These are phyloP conservation scores for Umimayanthus kanabou DNA, from an alignment of 92 coral and sea anemone genomes.

Conservation along the genomic window DNA sequence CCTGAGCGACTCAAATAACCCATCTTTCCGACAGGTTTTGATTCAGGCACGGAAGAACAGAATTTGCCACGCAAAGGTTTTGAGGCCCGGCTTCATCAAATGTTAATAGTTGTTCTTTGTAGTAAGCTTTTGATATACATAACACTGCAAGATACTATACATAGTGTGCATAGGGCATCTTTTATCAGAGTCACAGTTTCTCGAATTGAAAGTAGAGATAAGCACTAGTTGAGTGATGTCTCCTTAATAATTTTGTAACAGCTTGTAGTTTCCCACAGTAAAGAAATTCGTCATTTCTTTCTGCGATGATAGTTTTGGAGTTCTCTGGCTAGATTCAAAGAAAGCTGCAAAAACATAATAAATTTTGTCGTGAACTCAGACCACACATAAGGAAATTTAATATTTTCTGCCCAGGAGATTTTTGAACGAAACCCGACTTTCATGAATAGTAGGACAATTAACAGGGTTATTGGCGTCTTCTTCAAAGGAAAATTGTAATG, in stretches of 20 bases:
- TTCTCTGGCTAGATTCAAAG: constrained; percentile 16
- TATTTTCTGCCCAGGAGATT: constrained; percentile 43
- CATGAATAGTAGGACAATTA: constrained; percentile 46
- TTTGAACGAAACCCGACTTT: constrained; percentile 45
- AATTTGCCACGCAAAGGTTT: neutral
- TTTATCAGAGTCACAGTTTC: constrained; percentile 31
- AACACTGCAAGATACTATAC: neutral
- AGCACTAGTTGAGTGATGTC: constrained; percentile 42
- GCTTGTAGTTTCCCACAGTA: constrained; percentile 40
- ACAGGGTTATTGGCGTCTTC: constrained; percentile 27
- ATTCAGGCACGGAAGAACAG: constrained; percentile 36
- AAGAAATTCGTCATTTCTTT: neutral
- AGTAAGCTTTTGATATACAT: neutral
- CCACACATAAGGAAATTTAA: constrained; percentile 44
- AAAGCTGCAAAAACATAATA: constrained; percentile 4
- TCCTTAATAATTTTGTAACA: constrained; percentile 34
- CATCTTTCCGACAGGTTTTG: constrained; percentile 6
- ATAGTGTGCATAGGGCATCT: neutral
- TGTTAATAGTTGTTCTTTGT: constrained; percentile 12
- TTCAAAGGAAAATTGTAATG: constrained; percentile 38
- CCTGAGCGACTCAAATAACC: constrained; percentile 36
- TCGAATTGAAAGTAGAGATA: constrained; percentile 40
- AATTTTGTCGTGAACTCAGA: constrained; percentile 23
- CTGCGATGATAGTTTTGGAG: constrained; percentile 9
- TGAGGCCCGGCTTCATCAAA: neutral